A percentile compares a stretch with the other conserved stretches of the same genome.
Conservation (phyloP, 2,888 invertebrate genomes). For the Diaperis boleti region DNA sequence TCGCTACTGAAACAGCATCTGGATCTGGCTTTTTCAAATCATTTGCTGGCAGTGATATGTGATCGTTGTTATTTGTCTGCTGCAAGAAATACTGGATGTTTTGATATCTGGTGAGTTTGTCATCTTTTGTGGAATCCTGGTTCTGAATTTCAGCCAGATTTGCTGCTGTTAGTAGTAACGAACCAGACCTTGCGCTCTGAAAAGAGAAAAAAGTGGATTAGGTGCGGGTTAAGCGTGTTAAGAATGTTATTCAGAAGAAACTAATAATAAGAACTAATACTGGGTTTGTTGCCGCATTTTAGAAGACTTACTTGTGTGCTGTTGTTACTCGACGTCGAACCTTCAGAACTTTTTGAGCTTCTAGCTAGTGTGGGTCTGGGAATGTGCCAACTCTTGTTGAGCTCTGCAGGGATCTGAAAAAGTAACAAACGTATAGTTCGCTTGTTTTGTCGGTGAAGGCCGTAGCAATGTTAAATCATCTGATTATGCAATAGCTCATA, state of each 20-base stretch:
- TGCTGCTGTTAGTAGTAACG: constrained; percentile 82
- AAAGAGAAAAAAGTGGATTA: constrained; percentile 54
- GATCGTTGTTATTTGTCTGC: constrained; percentile 48
- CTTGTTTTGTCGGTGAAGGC: constrained; percentile 10
- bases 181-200: constrained; percentile 86
- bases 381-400: constrained; percentile 79
- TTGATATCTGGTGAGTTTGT: constrained; percentile 56
- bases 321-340: constrained; percentile 80
- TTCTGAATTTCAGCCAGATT: constrained; percentile 69
- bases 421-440: neutral
- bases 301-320: constrained; percentile 79
- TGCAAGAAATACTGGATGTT: constrained; percentile 62
- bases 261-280: no score
- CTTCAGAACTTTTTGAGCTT: constrained; percentile 74
- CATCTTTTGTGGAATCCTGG: constrained; percentile 46
- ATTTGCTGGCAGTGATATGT: constrained; percentile 30
- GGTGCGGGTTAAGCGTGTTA: neutral
- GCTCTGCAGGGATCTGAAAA: constrained; percentile 64
- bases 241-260: no score
- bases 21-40: constrained; percentile 64
- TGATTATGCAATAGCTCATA: constrained; percentile 20
- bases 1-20: constrained; percentile 82
- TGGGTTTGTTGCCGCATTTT: no score
- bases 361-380: constrained; percentile 83
- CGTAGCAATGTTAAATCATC: constrained; percentile 28